A percentile compares a stretch with the other conserved stretches of the same genome.
phyloP scores from a whole-genome alignment of 2,113 vertebrate genomes.

The Eulacestoma nigropectus region DNA sequence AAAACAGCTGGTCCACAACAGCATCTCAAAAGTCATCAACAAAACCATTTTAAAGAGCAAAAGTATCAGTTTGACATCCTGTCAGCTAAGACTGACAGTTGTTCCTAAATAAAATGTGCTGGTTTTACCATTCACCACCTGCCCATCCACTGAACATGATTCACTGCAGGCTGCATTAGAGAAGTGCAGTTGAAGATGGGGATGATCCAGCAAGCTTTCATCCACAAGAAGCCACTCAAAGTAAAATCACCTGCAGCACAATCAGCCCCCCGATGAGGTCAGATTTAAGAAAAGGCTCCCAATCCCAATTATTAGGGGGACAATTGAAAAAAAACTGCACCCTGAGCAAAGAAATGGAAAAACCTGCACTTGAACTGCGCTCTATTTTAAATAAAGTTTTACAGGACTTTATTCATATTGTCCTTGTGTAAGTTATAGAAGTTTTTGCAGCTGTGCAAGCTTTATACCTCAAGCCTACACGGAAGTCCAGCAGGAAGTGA shows the following conservation, averaged over 20 bases:
- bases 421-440: background rate
- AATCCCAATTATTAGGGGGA: background rate
- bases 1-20: background rate
- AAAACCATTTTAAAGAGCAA: background rate
- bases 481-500: background rate
- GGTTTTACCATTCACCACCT: background rate
- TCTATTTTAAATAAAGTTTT: background rate
- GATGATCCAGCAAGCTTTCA: background rate
- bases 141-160: background rate
- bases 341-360: background rate
- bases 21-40: background rate
- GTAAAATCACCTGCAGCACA: background rate
- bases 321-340: background rate
- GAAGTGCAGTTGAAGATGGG: background rate
- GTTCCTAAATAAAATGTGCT: background rate
- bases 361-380: background rate
- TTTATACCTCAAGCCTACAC: background rate
- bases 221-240: background rate
- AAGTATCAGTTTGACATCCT: background rate
- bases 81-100: background rate
- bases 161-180: background rate
- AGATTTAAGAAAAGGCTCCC: background rate
- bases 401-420: background rate
- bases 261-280: background rate
- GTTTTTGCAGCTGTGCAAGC: background rate